Evolutionary conservation across 2,113 vertebrate species (phyloP).

Genomic region (Pavo muticus): DNA sequence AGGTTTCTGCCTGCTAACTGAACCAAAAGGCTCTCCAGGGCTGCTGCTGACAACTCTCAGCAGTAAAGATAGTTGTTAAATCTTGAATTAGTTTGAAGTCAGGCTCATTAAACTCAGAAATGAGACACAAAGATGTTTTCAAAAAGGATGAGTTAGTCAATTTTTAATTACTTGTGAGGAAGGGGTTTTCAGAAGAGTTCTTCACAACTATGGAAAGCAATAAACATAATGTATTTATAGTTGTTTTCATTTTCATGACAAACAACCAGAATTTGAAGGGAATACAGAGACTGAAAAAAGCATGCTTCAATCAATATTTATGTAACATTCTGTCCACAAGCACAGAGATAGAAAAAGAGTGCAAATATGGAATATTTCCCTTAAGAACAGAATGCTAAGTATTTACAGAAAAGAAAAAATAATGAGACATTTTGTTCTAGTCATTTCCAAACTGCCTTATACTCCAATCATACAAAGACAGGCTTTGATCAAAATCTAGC

Average conservation of each 20-base stretch:
- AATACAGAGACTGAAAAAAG: background rate
- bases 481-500: background rate
- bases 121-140: constrained; percentile 31
- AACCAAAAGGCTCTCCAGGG: background rate
- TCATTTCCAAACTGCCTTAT: background rate
- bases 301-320: background rate
- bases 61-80: background rate
- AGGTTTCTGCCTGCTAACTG: background rate
- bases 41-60: background rate
- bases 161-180: constrained; percentile 48
- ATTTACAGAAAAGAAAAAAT: constrained; percentile 25
- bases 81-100: constrained; percentile 26
- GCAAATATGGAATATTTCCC: background rate
- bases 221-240: background rate
- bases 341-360: background rate
- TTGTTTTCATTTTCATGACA: background rate
- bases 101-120: constrained; percentile 11
- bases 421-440: background rate
- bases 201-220: background rate
- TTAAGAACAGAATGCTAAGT: background rate
- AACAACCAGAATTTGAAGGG: background rate
- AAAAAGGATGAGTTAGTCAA: background rate
- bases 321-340: background rate
- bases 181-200: background rate
- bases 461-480: background rate